These are phyloP conservation scores for Nerophis ophidion DNA, from an alignment of 2,113 vertebrate species.

Conservation along the genomic window DNA sequence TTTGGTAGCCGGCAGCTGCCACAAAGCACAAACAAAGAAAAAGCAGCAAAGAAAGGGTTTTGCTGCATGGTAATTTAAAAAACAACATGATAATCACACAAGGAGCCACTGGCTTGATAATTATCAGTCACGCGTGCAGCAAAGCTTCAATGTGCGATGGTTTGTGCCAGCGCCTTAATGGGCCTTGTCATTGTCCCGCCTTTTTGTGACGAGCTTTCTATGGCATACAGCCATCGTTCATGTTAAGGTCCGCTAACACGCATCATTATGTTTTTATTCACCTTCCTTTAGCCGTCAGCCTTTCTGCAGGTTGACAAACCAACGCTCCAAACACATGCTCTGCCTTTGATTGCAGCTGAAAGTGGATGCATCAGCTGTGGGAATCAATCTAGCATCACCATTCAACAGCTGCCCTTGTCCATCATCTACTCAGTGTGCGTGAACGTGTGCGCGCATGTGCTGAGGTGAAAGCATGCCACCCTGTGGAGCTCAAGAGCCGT, in stretches of 20 bases:
- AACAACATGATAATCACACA: constrained; percentile 50
- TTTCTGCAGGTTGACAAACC: constrained; percentile 1
- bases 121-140: constrained; percentile 25
- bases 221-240: constrained; percentile 7
- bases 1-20: too few relatives aligned
- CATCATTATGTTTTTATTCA: too few relatives aligned
- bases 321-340: constrained; percentile 11
- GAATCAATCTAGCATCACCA: constrained; percentile 41
- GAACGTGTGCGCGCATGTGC: neutral
- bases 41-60: constrained; percentile 4
- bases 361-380: constrained; percentile 24
- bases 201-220: neutral
- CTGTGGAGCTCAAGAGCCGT: constrained; percentile 30
- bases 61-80: constrained; percentile 42
- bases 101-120: constrained; percentile 46
- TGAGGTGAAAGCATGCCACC: constrained; percentile 49
- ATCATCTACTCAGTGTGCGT: constrained; percentile 11
- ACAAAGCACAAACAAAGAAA: too few relatives aligned
- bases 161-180: constrained; percentile 19
- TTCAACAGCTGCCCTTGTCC: constrained; percentile 38
- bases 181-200: constrained; percentile 22
- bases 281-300: too few relatives aligned
- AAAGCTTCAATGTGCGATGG: constrained; percentile 13
- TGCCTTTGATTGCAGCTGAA: constrained; percentile 11
- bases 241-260: too few relatives aligned